Percentiles rank a stretch among this genome's conserved stretches.
Evolutionary conservation across 2,113 vertebrate genomes (phyloP).

Genomic region (Regulus satrapa): DNA sequence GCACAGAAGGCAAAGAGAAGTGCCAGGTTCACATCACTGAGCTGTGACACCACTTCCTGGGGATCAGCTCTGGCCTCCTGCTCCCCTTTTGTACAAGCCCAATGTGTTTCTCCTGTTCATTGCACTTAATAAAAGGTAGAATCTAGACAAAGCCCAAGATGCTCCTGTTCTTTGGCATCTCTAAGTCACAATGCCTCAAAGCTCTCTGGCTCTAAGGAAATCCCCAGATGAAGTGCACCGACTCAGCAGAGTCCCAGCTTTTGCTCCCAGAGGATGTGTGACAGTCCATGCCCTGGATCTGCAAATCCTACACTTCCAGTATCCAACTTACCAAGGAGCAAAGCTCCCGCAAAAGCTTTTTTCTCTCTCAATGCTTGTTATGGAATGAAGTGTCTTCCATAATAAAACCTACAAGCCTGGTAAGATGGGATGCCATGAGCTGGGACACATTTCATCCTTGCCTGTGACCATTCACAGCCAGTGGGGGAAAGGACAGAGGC

Average conservation of each 20-base stretch:
- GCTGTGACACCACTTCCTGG: fast-evolving
- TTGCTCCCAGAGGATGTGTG: neutral
- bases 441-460: neutral
- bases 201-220: neutral
- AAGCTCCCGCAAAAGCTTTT: neutral
- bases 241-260: neutral
- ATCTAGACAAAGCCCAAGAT: neutral
- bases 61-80: neutral
- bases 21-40: fast-evolving
- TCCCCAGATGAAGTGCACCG: neutral
- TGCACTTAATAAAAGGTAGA: neutral
- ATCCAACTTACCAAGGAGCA: neutral
- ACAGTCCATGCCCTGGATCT: neutral
- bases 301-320: neutral
- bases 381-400: neutral
- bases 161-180: fast-evolving
- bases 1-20: neutral
- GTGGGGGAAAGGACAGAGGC: neutral
- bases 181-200: neutral
- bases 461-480: neutral
- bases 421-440: neutral
- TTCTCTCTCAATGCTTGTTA: neutral
- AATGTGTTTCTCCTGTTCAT: neutral
- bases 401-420: neutral
- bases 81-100: neutral